phyloP scores from a whole-genome alignment of 2,113 vertebrate genomes.

The Chionomys nivalis region DNA sequence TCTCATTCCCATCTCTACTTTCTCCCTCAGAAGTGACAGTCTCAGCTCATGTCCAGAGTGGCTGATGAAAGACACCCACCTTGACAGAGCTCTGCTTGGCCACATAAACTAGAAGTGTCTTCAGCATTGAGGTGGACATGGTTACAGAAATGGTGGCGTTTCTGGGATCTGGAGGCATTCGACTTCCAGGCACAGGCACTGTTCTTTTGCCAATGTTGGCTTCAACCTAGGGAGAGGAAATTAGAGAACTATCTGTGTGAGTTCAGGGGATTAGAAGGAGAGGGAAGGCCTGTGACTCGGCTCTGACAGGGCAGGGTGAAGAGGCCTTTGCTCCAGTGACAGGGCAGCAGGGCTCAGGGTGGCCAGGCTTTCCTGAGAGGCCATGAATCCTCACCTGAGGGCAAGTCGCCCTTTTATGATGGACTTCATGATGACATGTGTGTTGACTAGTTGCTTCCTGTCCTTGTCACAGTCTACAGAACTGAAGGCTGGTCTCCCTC shows the following conservation, averaged over 20 bases:
- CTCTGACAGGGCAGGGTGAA: background rate
- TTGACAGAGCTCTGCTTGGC: constrained; percentile 23
- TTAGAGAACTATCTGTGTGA: background rate
- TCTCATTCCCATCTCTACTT: background rate
- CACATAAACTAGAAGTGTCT: background rate
- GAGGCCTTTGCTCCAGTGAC: background rate
- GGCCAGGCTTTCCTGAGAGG: background rate
- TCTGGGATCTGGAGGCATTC: constrained; percentile 1
- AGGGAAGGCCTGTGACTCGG: background rate
- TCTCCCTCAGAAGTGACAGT: background rate
- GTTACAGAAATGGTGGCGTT: background rate
- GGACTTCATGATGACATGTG: too few relatives aligned
- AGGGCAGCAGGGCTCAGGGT: too few relatives aligned
- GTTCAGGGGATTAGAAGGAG: too few relatives aligned
- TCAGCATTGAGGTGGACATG: background rate
- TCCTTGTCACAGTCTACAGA: background rate
- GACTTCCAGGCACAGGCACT: background rate
- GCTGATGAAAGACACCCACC: background rate
- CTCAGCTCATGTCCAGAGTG: background rate
- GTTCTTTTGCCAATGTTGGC: background rate
- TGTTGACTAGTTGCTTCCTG: background rate
- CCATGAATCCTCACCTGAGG: background rate
- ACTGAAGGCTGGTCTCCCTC: accelerated
- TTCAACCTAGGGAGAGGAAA: constrained; percentile 45
- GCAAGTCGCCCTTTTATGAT: background rate